Conservation (phyloP, 2,888 invertebrate species). For the Dryomyza anilis region DNA sequence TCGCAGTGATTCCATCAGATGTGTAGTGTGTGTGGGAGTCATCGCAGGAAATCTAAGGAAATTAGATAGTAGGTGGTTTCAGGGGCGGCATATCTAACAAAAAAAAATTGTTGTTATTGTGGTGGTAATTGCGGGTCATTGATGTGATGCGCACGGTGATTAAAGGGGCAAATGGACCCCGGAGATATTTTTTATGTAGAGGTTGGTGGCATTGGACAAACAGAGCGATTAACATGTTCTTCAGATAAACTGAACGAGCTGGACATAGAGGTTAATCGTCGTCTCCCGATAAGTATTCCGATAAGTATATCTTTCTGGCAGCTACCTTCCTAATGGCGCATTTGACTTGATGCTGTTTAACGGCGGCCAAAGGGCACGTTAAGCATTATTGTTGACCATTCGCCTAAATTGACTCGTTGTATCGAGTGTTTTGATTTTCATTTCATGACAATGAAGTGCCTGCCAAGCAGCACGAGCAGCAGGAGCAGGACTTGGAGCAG, state of each 20-base stretch:
- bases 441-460: not conserved
- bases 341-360: not conserved
- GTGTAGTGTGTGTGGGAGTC: not conserved
- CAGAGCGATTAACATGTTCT: constrained; percentile 31
- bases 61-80: too few relatives aligned
- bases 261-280: not conserved
- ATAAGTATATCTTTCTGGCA: not conserved
- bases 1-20: not conserved
- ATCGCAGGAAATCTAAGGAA: not conserved
- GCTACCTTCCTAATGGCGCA: not conserved
- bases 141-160: constrained; percentile 9
- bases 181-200: not conserved
- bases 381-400: constrained; percentile 2
- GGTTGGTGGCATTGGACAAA: not conserved
- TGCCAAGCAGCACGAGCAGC: not conserved
- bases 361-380: constrained; percentile 8
- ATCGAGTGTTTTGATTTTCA: not conserved
- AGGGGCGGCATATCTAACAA: too few relatives aligned
- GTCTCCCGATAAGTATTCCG: not conserved
- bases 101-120: constrained; percentile 4
- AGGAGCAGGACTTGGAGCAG: not conserved
- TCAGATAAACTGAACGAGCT: not conserved
- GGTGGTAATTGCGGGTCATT: constrained; percentile 9
- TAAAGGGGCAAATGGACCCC: constrained; percentile 10
- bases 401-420: constrained; percentile 8